Conservation (phyloP, 1,140 invertebrate genomes). For the Eufriesea mexicana region DNA sequence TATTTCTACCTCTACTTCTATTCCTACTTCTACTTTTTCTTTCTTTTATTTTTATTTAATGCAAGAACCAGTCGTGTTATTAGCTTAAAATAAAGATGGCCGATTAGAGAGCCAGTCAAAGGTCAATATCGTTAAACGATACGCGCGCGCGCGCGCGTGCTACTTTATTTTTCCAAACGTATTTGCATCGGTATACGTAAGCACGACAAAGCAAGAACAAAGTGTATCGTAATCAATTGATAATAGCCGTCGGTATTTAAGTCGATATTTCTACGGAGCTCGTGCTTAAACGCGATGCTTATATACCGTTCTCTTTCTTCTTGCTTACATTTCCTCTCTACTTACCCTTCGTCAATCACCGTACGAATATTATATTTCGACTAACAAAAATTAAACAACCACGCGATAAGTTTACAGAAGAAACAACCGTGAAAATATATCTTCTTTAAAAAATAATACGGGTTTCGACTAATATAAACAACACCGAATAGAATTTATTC, state of each 20-base stretch:
- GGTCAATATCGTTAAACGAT: conserved; percentile 37
- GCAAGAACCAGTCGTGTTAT: not conserved
- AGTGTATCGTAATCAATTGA: conserved; percentile 14
- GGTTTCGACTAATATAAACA: not conserved
- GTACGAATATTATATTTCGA: not conserved
- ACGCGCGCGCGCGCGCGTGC: not conserved
- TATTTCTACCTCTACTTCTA: not conserved
- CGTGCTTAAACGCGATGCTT: not conserved
- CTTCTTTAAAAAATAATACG: not conserved
- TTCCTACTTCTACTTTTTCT: not conserved
- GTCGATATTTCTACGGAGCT: not conserved
- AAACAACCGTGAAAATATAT: not conserved
- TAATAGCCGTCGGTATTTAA: conserved; percentile 6
- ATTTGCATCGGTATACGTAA: conserved; percentile 9
- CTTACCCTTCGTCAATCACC: not conserved
- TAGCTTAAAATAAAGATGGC: not conserved
- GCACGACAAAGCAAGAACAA: conserved; percentile 1
- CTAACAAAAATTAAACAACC: not conserved
- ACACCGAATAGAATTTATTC: not conserved
- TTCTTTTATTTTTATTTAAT: not conserved
- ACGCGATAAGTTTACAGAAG: not conserved
- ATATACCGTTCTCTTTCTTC: not conserved
- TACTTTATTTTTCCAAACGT: conserved; percentile 52
- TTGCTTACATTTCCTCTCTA: not conserved
- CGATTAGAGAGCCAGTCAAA: conserved; percentile 21